Conservation (phyloP, 1,140 invertebrate genomes). For the Tribolium castaneum region DNA sequence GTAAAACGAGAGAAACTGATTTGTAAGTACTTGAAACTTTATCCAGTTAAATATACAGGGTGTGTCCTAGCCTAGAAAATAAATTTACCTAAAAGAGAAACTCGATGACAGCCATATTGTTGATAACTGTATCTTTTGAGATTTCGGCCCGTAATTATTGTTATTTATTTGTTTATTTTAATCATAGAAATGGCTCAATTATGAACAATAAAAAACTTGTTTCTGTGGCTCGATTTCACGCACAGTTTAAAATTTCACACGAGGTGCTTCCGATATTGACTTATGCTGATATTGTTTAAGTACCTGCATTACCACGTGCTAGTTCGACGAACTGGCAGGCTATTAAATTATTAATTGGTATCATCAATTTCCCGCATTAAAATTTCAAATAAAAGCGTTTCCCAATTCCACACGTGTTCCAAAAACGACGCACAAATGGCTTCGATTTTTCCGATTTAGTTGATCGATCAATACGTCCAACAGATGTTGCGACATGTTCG, state of each 20-base stretch:
- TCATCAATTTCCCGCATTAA: background rate
- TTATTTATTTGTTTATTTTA: background rate
- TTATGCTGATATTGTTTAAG: background rate
- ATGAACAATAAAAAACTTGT: conserved; percentile 7
- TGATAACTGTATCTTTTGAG: background rate
- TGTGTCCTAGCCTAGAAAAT: background rate
- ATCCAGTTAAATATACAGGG: background rate
- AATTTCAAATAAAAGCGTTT: background rate
- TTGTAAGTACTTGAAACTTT: background rate
- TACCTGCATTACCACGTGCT: background rate
- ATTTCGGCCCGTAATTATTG: background rate
- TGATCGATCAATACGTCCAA: background rate
- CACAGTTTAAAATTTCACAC: background rate
- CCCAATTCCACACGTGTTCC: background rate
- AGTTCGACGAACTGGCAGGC: background rate
- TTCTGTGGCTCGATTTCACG: background rate
- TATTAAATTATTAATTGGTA: background rate
- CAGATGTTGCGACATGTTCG: background rate
- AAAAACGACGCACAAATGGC: background rate
- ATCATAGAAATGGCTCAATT: background rate
- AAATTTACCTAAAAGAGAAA: background rate
- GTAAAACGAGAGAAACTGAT: background rate
- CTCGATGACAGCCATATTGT: background rate
- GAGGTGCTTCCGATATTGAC: background rate
- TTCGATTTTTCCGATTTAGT: background rate